Evolutionary conservation across 2,888 invertebrate species (phyloP).

Genomic region (Aricia artaxerxes): DNA sequence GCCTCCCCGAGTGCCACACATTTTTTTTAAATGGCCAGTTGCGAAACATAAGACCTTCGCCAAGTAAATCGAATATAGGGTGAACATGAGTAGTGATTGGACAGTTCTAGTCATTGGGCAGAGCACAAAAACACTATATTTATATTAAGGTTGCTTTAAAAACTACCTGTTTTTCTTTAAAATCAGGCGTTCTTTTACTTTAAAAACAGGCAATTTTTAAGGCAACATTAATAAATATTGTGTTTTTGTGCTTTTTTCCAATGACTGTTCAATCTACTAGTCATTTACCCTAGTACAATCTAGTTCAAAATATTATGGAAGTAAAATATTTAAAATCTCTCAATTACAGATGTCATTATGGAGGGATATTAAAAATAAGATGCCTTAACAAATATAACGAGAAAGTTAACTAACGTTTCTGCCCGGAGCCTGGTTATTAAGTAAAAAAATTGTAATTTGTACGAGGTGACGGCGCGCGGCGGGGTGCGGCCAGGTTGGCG

Average conservation of each 20-base stretch:
- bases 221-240: too few relatives aligned
- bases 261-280: too few relatives aligned
- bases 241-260: too few relatives aligned
- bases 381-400: conserved; percentile 51
- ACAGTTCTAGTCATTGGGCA: too few relatives aligned
- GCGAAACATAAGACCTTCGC: not conserved
- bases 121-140: too few relatives aligned
- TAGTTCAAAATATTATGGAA: not conserved
- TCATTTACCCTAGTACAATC: not conserved
- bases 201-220: too few relatives aligned
- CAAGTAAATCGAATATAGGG: not conserved
- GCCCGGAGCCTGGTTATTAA: conserved; percentile 39
- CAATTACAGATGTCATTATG: conserved; percentile 18
- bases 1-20: too few relatives aligned
- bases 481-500: not conserved
- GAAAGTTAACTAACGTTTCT: conserved; percentile 50
- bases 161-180: too few relatives aligned
- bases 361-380: conserved; percentile 28
- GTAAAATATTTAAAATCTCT: not conserved
- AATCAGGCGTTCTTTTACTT: too few relatives aligned
- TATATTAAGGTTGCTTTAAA: too few relatives aligned
- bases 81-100: too few relatives aligned
- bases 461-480: conserved; percentile 21
- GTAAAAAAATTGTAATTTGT: conserved; percentile 33
- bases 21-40: too few relatives aligned